These are phyloP conservation scores for Choreutis nemorana DNA, from an alignment of 2,888 invertebrate species.

Conservation along the genomic window DNA sequence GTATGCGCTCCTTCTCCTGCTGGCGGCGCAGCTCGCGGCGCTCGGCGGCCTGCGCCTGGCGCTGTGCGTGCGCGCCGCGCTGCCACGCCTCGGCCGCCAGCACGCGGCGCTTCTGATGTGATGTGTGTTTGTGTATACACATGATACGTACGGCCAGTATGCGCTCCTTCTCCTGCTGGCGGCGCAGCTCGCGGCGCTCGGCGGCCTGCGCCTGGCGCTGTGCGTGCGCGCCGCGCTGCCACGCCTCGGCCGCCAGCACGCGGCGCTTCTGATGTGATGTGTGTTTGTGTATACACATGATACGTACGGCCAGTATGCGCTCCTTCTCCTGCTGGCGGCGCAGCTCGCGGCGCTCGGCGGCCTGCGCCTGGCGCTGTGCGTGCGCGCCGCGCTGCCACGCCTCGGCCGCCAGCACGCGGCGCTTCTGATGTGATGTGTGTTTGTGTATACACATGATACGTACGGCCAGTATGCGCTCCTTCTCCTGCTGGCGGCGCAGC, in stretches of 20 bases:
- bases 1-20: conserved; percentile 91
- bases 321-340: conserved; percentile 94
- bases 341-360: conserved; percentile 92
- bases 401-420: conserved; percentile 92
- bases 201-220: conserved; percentile 97
- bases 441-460: too few species aligned
- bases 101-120: conserved; percentile 89
- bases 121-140: too few species aligned
- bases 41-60: conserved; percentile 95
- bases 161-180: conserved; percentile 92
- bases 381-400: conserved; percentile 94
- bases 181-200: conserved; percentile 88
- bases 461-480: conserved; percentile 87
- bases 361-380: conserved; percentile 95
- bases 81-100: conserved; percentile 93
- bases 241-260: conserved; percentile 90
- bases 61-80: conserved; percentile 93
- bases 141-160: conserved; percentile 74
- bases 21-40: conserved; percentile 92
- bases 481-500: conserved; percentile 92
- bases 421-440: too few species aligned
- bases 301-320: conserved; percentile 76
- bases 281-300: too few species aligned
- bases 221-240: conserved; percentile 94
- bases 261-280: conserved; percentile 97